These are phyloP conservation scores for Malaclemys terrapin DNA, from an alignment of 2,113 vertebrate species.

Conservation along the genomic window DNA sequence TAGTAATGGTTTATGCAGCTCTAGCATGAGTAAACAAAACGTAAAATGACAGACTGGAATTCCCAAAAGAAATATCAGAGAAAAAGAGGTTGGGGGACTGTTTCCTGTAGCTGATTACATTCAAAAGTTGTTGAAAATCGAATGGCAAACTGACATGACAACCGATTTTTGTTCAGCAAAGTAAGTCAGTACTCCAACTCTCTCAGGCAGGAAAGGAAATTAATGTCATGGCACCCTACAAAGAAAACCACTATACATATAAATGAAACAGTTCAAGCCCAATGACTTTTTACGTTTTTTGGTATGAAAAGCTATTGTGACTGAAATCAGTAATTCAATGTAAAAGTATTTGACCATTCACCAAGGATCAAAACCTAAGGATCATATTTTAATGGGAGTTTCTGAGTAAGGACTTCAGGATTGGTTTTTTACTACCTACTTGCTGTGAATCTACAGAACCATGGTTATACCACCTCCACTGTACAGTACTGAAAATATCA, in stretches of 20 bases:
- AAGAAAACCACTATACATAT: neutral
- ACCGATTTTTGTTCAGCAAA: neutral
- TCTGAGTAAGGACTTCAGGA: neutral
- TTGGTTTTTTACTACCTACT: neutral
- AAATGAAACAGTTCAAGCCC: neutral
- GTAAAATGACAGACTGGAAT: neutral
- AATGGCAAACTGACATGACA: neutral
- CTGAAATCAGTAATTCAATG: neutral
- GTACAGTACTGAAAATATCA: neutral
- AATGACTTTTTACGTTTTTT: neutral
- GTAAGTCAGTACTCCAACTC: rapidly evolving
- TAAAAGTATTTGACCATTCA: neutral
- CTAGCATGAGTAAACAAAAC: neutral
- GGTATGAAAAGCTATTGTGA: neutral
- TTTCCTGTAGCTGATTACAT: neutral
- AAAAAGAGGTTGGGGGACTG: neutral
- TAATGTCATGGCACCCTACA: neutral
- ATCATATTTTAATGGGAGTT: neutral
- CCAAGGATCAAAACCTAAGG: neutral
- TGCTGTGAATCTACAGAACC: neutral
- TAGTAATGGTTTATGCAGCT: neutral
- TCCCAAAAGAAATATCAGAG: neutral
- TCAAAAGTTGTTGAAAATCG: too few species aligned
- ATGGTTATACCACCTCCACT: neutral
- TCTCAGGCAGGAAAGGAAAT: neutral